These are phyloP conservation scores for Ischnura elegans DNA, from an alignment of 2,888 invertebrate species.

Conservation along the genomic window DNA sequence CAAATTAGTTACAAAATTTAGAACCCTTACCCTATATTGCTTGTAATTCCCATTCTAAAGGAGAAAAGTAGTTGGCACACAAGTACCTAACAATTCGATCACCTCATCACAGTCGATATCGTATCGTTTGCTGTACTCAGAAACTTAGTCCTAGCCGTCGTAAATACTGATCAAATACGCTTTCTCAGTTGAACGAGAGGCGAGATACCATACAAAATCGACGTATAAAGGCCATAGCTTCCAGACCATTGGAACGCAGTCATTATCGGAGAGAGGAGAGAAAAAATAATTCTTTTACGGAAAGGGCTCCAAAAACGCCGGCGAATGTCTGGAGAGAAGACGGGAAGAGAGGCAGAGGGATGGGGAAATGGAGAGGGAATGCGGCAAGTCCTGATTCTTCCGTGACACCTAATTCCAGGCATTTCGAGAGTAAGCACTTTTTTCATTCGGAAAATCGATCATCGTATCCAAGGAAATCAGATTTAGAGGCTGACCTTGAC, in stretches of 20 bases:
- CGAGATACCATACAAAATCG: neutral
- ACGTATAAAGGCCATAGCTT: neutral
- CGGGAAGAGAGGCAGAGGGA: no score
- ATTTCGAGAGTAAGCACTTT: neutral
- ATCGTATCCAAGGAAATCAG: neutral
- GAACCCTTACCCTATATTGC: no score
- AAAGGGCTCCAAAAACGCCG: no score
- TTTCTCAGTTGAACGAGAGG: neutral
- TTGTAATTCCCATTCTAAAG: no score
- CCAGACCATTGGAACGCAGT: neutral
- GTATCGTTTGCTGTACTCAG: no score
- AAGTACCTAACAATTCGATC: no score
- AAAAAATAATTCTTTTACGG: no score
- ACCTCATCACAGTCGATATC: no score
- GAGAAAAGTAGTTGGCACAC: no score
- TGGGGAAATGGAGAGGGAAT: neutral
- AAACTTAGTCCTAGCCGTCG: no score
- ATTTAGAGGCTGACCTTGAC: neutral
- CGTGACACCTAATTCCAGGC: neutral
- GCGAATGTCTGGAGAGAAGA: no score
- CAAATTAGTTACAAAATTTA: no score
- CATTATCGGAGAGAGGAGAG: neutral
- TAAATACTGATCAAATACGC: neutral
- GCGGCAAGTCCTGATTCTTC: neutral
- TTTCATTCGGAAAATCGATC: constrained; percentile 12